Evolutionary conservation across 2,797 vertebrate species (phyloP), one percentile per base, ranked within the genome.

Genomic region (Uromys caudimaculatus): DNA sequence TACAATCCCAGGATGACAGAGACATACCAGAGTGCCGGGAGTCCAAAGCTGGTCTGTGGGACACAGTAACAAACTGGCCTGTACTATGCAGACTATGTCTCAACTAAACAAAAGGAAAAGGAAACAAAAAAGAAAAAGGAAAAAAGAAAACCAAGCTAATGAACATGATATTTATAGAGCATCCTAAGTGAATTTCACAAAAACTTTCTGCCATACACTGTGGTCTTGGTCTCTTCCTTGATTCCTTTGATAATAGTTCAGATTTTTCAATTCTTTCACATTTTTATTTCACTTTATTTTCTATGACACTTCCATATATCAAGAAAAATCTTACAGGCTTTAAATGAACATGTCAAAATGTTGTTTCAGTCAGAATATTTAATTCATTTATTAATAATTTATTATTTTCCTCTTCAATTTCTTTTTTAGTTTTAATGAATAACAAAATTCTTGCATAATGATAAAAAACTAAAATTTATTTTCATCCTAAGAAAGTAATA

Each of bases 191-290:
- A 64, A 29, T 62, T 6, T 52, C 23, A 38, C 44, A 47, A 64
- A 64, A 35, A 6, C 32, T 67, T 67, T 52, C 29, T 47, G 32
- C 5, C 75, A 23, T 29, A 14, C 47, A 2, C 29, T 91, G 13
- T 1, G 0, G 3, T 44, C 2, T 6, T 1, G 0, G 2, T 44
- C 2, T 6, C 7, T 56, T 2, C 44, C 84, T n/a, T 10, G 9
- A 71, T 44, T 41, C 9, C 32, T 75, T 38, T n/a, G 9, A 85
- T 24, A 90, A 76, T 54, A 67, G 41, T 47, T 93, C 8, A 52
- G 21, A 38, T 56, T 14, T 58, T 44, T 56, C 13, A 16, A 79
- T 54, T 17, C 6, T 2, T 73, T 24, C 3, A 24, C 23, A 76
- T 47, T 44, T 56, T 92, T 16, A 60, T 38, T 44, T 92, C 41